These are phyloP conservation scores for Festucalex cinctus DNA, from an alignment of 2,113 vertebrate genomes.

Conservation along the genomic window DNA sequence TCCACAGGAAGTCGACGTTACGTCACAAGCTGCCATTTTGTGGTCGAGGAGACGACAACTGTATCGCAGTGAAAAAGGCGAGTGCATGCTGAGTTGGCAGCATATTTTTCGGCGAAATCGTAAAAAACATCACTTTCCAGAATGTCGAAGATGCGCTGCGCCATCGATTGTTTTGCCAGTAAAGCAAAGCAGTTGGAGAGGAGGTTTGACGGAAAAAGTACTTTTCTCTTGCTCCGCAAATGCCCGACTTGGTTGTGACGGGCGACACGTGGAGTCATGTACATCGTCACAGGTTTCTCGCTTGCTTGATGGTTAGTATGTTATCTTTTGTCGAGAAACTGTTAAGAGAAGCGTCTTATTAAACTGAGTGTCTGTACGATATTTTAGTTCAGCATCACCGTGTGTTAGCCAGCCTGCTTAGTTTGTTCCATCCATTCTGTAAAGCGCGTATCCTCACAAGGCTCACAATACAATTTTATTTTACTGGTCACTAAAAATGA, in stretches of 20 bases:
- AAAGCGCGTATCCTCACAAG: no score
- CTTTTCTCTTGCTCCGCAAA: not conserved
- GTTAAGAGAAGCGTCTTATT: not conserved
- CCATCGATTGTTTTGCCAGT: not conserved
- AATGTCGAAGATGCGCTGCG: not conserved
- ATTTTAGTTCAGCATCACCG: not conserved
- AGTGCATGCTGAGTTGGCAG: not conserved
- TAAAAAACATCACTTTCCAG: not conserved
- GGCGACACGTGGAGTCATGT: not conserved
- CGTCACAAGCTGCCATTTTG: not conserved
- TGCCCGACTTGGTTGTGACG: no score
- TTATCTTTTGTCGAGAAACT: not conserved
- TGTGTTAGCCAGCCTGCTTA: no score
- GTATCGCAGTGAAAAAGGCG: no score
- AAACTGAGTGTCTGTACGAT: not conserved
- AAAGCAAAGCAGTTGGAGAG: not conserved
- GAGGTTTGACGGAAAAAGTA: not conserved
- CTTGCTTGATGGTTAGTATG: not conserved
- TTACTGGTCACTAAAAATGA: no score
- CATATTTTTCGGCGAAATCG: not conserved
- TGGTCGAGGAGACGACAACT: not conserved
- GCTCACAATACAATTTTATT: no score
- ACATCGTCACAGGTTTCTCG: not conserved
- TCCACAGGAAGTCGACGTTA: no score
- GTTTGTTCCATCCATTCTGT: no score